A percentile compares a stretch with the other conserved stretches of the same genome.
Evolutionary conservation across 2,113 vertebrate species (phyloP).

Genomic region (Macrotis lagotis): DNA sequence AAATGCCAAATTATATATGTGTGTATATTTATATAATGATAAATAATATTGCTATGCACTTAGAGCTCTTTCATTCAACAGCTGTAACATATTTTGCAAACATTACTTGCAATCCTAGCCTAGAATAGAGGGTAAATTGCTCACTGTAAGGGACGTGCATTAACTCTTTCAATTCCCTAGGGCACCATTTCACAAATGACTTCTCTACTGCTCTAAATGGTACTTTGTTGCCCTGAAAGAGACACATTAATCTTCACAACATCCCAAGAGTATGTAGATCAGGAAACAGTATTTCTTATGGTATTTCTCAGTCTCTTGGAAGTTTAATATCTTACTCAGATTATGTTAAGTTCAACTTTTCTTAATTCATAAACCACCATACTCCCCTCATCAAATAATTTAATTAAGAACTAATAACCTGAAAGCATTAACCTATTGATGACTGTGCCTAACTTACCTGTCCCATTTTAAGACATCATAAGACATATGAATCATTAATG

Average conservation of each 20-base stretch:
- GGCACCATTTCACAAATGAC: conserved; percentile 69
- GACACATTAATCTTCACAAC: conserved; percentile 72
- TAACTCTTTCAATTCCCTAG: conserved; percentile 72
- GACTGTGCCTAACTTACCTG: not conserved
- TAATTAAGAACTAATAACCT: not conserved
- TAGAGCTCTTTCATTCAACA: conserved; percentile 48
- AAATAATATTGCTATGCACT: conserved; percentile 35
- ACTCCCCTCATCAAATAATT: conserved; percentile 1
- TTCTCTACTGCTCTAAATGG: conserved; percentile 72
- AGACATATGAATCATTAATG: not conserved
- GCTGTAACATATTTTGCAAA: conserved; percentile 13
- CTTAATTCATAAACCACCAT: not conserved
- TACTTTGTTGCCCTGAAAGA: conserved; percentile 66
- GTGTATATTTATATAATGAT: not conserved
- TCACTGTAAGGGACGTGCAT: conserved; percentile 66
- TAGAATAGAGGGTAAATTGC: conserved; percentile 57
- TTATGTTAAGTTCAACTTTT: conserved; percentile 15
- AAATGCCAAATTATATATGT: not conserved
- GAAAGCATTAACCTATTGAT: not conserved
- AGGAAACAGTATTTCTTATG: conserved; percentile 64
- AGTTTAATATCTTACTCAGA: conserved; percentile 14
- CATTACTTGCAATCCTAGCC: conserved; percentile 46
- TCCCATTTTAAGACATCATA: not conserved
- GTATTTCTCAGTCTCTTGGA: conserved; percentile 32
- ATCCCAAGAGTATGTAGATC: conserved; percentile 32